phyloP scores from a whole-genome alignment of 37 sponge, comb jelly and placozoan genomes.

The Crambe crambe region DNA sequence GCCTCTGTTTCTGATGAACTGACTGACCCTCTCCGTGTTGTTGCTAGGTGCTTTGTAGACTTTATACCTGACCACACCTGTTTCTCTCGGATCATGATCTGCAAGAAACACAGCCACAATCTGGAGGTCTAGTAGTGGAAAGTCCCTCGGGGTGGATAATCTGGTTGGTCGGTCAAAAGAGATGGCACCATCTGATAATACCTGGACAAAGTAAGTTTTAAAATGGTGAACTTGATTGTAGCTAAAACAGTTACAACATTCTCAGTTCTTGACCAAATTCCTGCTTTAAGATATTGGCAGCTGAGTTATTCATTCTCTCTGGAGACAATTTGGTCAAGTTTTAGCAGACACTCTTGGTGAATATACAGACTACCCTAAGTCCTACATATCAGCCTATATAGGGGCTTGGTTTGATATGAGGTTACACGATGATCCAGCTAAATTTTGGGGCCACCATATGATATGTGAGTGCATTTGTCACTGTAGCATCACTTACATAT shows the following conservation, averaged over 20 bases:
- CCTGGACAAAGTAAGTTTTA: constrained; percentile 13
- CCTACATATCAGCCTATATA: too few relatives aligned
- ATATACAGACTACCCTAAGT: too few relatives aligned
- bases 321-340: too few relatives aligned
- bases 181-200: constrained; percentile 56
- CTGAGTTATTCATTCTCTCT: too few relatives aligned
- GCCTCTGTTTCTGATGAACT: constrained; percentile 3
- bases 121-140: constrained; percentile 19
- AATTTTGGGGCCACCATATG: too few relatives aligned
- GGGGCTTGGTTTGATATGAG: too few relatives aligned
- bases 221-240: neutral
- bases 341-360: too few relatives aligned
- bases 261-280: too few relatives aligned
- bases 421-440: too few relatives aligned
- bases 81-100: constrained; percentile 51
- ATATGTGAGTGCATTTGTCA: too few relatives aligned
- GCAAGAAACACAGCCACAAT: constrained; percentile 78
- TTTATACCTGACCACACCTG: constrained; percentile 48
- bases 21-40: constrained; percentile 16
- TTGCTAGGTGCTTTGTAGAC: constrained; percentile 13
- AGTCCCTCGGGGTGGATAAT: constrained; percentile 3
- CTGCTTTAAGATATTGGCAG: too few relatives aligned
- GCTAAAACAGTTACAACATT: too few relatives aligned
- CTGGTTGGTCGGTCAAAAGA: constrained; percentile 22
- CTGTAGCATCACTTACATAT: constrained; percentile 26